Evolutionary conservation across 35 echinoderm and acorn worm species (phyloP).

Genomic region (Acanthaster planci): DNA sequence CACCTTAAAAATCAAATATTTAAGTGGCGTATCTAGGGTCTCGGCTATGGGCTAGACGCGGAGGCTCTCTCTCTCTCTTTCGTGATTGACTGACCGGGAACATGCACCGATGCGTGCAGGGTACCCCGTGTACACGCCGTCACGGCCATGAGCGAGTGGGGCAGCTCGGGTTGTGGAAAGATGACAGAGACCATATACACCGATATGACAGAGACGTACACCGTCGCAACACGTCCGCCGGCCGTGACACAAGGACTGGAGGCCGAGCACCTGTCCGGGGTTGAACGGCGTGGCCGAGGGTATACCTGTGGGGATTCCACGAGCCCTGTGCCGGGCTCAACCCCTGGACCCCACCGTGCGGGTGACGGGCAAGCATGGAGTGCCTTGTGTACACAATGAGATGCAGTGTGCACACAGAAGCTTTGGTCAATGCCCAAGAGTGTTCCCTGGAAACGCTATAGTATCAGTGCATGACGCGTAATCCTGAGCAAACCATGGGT

Average conservation of each 20-base stretch:
- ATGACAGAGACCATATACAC: no score
- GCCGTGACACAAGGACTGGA: neutral
- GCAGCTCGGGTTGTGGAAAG: no score
- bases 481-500: no score
- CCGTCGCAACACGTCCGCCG: conserved; percentile 7
- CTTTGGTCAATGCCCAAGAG: neutral
- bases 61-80: no score
- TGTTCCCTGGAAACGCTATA: neutral
- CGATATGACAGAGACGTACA: no score
- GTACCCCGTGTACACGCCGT: no score
- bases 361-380: neutral
- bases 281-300: conserved; percentile 1
- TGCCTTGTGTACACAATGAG: conserved; percentile 17
- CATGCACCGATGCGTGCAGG: no score
- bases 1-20: conserved; percentile 20
- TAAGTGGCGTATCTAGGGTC: neutral
- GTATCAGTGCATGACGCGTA: neutral
- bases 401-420: conserved; percentile 19
- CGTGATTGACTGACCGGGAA: neutral
- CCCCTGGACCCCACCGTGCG: neutral
- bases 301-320: neutral
- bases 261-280: neutral
- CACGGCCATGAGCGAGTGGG: no score
- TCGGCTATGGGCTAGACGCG: no score
- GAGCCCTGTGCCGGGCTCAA: neutral